These are phyloP conservation scores for Eristalis tenax DNA, from an alignment of 2,888 invertebrate species.

Conservation along the genomic window DNA sequence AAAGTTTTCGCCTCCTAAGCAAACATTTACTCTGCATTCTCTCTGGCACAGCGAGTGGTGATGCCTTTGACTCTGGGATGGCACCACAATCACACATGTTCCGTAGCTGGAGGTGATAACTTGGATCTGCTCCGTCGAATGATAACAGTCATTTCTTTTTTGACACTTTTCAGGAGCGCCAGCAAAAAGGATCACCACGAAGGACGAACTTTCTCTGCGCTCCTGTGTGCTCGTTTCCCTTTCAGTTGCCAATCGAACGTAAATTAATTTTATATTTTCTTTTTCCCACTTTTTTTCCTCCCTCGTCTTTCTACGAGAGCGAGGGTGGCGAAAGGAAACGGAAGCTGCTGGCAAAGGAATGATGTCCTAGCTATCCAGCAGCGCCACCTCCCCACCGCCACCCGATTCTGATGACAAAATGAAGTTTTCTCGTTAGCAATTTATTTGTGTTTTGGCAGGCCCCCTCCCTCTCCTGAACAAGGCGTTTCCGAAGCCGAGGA, in stretches of 20 bases:
- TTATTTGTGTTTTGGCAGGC: slow-evolving; percentile 68
- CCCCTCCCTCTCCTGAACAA: background rate
- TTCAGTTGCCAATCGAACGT: slow-evolving; percentile 72
- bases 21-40: slow-evolving; percentile 57
- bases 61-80: slow-evolving; percentile 36
- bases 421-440: slow-evolving; percentile 72
- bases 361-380: background rate
- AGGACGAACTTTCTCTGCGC: slow-evolving; percentile 48
- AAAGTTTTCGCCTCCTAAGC: slow-evolving; percentile 70
- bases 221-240: slow-evolving; percentile 38
- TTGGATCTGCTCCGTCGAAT: slow-evolving; percentile 38
- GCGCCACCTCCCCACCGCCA: background rate
- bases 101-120: slow-evolving; percentile 50
- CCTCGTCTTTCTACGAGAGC: background rate
- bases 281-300: background rate
- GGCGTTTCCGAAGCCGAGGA: background rate
- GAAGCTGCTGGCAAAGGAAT: slow-evolving; percentile 45
- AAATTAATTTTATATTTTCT: slow-evolving; percentile 65
- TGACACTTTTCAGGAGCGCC: slow-evolving; percentile 68
- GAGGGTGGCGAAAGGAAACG: background rate
- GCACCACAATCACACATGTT: background rate
- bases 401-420: slow-evolving; percentile 64
- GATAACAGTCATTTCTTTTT: slow-evolving; percentile 70
- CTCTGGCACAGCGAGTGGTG: slow-evolving; percentile 43
- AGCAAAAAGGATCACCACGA: slow-evolving; percentile 34